phyloP scores from a whole-genome alignment of 2,797 vertebrate species.

The Catharus ustulatus region DNA sequence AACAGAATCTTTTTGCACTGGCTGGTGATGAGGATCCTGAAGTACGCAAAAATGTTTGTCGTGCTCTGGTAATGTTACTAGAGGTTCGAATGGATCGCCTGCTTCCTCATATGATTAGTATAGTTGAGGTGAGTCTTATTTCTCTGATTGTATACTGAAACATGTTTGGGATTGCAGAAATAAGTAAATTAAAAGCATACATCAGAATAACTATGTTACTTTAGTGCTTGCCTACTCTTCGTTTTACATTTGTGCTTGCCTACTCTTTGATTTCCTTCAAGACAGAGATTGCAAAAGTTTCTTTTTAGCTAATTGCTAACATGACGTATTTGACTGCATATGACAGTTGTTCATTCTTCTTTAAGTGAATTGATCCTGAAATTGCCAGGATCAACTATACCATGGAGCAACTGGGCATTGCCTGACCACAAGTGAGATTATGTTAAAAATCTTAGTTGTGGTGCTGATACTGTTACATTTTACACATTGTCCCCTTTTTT shows the following conservation, averaged over 20 bases:
- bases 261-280: neutral
- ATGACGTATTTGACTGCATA: neutral
- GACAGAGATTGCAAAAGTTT: neutral
- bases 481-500: neutral
- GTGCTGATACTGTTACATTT: neutral
- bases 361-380: neutral
- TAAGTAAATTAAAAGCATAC: neutral
- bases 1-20: conserved; percentile 86
- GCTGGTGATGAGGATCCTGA: conserved; percentile 87
- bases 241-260: neutral
- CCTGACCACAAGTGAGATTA: neutral
- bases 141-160: neutral
- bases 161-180: neutral
- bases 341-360: neutral
- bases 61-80: conserved; percentile 86
- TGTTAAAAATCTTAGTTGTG: neutral
- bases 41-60: conserved; percentile 87
- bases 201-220: neutral
- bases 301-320: neutral
- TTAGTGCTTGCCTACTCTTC: neutral
- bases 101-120: conserved; percentile 88
- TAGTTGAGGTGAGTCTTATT: conserved; percentile 80
- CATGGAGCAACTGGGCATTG: neutral
- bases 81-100: conserved; percentile 88
- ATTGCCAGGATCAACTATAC: neutral